Evolutionary conservation across 1,140 invertebrate species (phyloP).

Genomic region (Argopecten irradians): DNA sequence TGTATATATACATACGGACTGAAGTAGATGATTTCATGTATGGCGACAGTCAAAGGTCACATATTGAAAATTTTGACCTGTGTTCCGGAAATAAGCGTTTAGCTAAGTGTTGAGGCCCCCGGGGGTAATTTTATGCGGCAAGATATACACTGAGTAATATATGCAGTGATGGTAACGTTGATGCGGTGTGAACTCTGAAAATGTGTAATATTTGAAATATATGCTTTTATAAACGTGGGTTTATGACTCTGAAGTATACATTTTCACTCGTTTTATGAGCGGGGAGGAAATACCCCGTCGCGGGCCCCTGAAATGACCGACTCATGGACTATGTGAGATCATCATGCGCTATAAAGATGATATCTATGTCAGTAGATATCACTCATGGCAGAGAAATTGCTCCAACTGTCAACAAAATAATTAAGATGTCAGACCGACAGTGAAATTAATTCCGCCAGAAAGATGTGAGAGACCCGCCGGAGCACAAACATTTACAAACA

Average conservation of each 20-base stretch:
- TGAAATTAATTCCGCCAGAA: background rate
- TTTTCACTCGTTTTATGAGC: too few species aligned
- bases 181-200: too few species aligned
- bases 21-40: background rate
- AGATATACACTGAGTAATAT: too few species aligned
- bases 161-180: too few species aligned
- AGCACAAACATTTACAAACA: background rate
- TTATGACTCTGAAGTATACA: too few species aligned
- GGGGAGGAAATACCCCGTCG: background rate
- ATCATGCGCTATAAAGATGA: background rate
- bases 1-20: background rate
- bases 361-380: background rate
- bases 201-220: too few species aligned
- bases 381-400: background rate
- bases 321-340: background rate
- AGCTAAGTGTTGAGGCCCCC: background rate
- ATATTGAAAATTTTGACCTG: background rate
- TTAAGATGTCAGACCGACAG: background rate
- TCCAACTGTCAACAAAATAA: constrained; percentile 17
- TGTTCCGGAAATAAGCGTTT: background rate
- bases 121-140: too few species aligned
- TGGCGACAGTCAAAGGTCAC: background rate
- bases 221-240: too few species aligned
- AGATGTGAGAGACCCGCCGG: background rate
- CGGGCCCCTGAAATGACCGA: background rate